Evolutionary conservation across 2,888 invertebrate species (phyloP).

Genomic region (Nemurella pictetii): DNA sequence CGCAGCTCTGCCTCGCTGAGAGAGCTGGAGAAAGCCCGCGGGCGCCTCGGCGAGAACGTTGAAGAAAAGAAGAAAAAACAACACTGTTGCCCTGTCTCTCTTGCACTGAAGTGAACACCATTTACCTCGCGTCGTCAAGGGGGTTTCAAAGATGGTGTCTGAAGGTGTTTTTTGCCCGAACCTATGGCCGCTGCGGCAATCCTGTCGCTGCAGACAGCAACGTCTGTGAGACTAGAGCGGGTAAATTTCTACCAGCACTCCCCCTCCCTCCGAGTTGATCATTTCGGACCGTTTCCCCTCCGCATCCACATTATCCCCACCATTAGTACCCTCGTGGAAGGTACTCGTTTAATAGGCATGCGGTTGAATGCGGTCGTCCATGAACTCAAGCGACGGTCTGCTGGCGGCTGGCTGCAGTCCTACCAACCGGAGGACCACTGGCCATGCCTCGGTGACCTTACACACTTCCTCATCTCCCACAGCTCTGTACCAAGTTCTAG

Average conservation of each 20-base stretch:
- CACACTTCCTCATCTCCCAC: conserved; percentile 30
- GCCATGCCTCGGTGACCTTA: conserved; percentile 19
- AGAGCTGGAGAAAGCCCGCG: conserved; percentile 9
- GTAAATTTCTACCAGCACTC: conserved; percentile 8
- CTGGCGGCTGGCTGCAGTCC: neutral
- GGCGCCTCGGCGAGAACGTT: neutral
- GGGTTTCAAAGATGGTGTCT: conserved; percentile 20
- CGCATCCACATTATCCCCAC: conserved; percentile 16
- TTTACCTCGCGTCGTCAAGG: conserved; percentile 5
- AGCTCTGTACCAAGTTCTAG: conserved; percentile 14
- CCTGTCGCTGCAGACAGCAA: neutral
- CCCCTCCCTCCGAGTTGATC: neutral
- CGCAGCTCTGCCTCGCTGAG: neutral
- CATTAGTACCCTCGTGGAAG: conserved; percentile 23
- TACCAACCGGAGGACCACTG: conserved; percentile 13
- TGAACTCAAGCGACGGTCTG: conserved; percentile 12
- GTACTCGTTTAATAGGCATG: neutral
- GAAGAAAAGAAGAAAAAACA: no score
- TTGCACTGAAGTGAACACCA: conserved; percentile 1
- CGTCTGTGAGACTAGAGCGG: conserved; percentile 10
- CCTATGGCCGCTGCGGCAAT: neutral
- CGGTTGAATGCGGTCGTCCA: conserved; percentile 3
- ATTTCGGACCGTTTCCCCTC: neutral
- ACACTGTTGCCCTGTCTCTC: conserved; percentile 8
- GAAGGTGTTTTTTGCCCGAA: conserved; percentile 15